Percentiles rank a stretch among this genome's conserved stretches.
Conservation (phyloP, 2,888 invertebrate genomes). For the Amiota mariae region DNA sequence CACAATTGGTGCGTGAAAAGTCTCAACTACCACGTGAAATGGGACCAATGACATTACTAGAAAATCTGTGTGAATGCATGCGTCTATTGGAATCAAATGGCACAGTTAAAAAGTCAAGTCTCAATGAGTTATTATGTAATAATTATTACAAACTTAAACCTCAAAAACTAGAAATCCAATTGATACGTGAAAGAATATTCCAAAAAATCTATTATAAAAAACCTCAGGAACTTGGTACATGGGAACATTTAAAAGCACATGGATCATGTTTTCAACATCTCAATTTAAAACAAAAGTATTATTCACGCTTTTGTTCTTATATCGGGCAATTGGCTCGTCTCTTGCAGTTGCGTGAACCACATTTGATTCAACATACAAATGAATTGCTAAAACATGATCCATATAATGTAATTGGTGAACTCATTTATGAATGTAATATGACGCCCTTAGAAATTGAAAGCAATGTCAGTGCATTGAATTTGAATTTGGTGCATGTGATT, state of each 20-base stretch:
- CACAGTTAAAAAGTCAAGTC: slow-evolving; percentile 41
- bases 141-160: slow-evolving; percentile 64
- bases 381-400: slow-evolving; percentile 71
- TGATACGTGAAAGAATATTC: slow-evolving; percentile 65
- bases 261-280: slow-evolving; percentile 67
- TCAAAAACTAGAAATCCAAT: slow-evolving; percentile 54
- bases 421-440: slow-evolving; percentile 80
- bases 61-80: slow-evolving; percentile 69
- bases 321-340: slow-evolving; percentile 69
- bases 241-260: slow-evolving; percentile 64
- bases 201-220: slow-evolving; percentile 54
- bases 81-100: slow-evolving; percentile 55
- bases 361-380: slow-evolving; percentile 61
- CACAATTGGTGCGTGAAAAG: slow-evolving; percentile 17
- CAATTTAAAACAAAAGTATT: slow-evolving; percentile 68
- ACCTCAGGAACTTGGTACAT: slow-evolving; percentile 53
- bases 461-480: slow-evolving; percentile 80
- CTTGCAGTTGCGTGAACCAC: slow-evolving; percentile 69
- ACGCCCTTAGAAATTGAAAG: slow-evolving; percentile 81
- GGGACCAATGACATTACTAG: slow-evolving; percentile 64
- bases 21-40: slow-evolving; percentile 56
- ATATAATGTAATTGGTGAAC: slow-evolving; percentile 78
- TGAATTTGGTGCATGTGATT: slow-evolving; percentile 84
- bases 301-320: slow-evolving; percentile 66
- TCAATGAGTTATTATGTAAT: slow-evolving; percentile 61